A percentile compares a stretch with the other conserved stretches of the same genome.
Conservation (phyloP, 2,797 vertebrate genomes). For the Spondyliosoma cantharus region DNA sequence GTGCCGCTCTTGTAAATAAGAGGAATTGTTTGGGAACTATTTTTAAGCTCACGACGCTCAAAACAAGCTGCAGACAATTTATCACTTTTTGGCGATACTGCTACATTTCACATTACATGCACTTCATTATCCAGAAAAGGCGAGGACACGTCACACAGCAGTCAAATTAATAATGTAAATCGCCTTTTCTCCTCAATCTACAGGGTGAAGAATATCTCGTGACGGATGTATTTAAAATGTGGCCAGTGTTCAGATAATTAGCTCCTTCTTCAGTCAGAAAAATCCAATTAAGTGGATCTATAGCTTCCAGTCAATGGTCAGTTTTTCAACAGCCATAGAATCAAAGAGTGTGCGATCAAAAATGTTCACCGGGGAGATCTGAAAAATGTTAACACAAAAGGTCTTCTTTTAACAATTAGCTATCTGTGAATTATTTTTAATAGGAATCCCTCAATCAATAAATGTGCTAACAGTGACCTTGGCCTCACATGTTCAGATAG, state of each 20-base stretch:
- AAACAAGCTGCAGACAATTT: conserved; percentile 50
- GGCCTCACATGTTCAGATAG: conserved; percentile 1
- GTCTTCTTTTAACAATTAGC: background rate
- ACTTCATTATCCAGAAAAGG: conserved; percentile 52
- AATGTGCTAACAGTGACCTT: conserved; percentile 17
- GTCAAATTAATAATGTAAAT: conserved; percentile 61
- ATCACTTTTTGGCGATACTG: conserved; percentile 46
- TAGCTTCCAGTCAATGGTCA: conserved; percentile 34
- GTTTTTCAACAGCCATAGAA: conserved; percentile 31
- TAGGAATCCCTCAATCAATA: conserved; percentile 24
- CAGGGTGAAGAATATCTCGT: conserved; percentile 25
- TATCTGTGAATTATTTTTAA: conserved; percentile 10
- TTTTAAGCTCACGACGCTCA: conserved; percentile 36
- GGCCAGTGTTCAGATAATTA: conserved; percentile 61
- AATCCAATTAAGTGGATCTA: conserved; percentile 68
- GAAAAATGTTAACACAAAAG: conserved; percentile 21
- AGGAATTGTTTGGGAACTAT: conserved; percentile 43
- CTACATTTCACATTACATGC: conserved; percentile 29
- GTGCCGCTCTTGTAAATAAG: conserved; percentile 55
- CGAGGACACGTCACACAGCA: conserved; percentile 41
- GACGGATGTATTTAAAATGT: conserved; percentile 56
- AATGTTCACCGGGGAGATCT: conserved; percentile 16
- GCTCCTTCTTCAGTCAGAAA: conserved; percentile 57
- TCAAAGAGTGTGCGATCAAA: conserved; percentile 30
- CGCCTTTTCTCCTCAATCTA: conserved; percentile 33